A percentile compares a stretch with the other conserved stretches of the same genome.
These are phyloP conservation scores for Idaea straminata DNA, from an alignment of 2,888 invertebrate genomes.

Conservation along the genomic window DNA sequence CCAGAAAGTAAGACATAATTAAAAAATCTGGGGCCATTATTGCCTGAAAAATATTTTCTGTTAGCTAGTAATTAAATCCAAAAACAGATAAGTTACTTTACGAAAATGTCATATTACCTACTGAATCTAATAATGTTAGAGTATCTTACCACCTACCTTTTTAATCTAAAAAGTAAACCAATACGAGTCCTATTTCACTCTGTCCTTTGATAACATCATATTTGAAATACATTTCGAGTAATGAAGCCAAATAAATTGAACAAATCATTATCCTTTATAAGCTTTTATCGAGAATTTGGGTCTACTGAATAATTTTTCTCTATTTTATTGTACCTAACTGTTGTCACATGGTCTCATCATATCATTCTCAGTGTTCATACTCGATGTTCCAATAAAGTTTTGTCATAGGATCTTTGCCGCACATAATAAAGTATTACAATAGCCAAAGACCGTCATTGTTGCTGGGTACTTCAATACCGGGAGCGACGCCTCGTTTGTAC, in stretches of 20 bases:
- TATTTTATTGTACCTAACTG: constrained; percentile 31
- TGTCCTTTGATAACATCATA: background rate
- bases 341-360: constrained; percentile 42
- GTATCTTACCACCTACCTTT: background rate
- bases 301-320: constrained; percentile 54
- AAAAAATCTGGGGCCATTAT: too few species aligned
- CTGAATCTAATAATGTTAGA: background rate
- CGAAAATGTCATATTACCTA: background rate
- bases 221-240: background rate
- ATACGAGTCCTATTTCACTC: background rate
- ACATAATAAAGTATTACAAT: constrained; percentile 81
- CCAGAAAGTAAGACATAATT: too few species aligned
- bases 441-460: constrained; percentile 80
- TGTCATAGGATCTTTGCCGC: constrained; percentile 77
- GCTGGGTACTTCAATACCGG: constrained; percentile 75
- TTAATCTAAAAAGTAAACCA: background rate
- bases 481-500: constrained; percentile 49
- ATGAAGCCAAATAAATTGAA: constrained; percentile 25
- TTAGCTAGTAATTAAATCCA: too few species aligned
- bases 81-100: background rate
- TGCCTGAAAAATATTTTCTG: too few species aligned
- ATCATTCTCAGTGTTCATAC: constrained; percentile 68
- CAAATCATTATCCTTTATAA: constrained; percentile 30
- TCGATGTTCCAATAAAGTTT: constrained; percentile 79
- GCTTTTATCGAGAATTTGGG: constrained; percentile 36